A percentile compares a stretch with the other conserved stretches of the same genome.
phyloP scores from a whole-genome alignment of 2,797 vertebrate species.

The Platyrinchus mystaceus region DNA sequence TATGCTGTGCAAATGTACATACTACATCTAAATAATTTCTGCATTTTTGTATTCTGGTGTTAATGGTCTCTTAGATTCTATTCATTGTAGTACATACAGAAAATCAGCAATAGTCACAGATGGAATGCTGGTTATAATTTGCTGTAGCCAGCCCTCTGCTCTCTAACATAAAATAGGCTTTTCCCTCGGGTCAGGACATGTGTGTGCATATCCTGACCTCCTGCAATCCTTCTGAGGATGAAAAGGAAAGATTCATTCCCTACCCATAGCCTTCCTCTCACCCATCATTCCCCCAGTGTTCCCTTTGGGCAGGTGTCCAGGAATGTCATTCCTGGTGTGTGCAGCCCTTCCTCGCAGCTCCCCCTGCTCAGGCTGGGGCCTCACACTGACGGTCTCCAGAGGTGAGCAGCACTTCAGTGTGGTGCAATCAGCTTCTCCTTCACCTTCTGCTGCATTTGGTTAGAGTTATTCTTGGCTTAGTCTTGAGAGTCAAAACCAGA shows the following conservation, averaged over 20 bases:
- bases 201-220: not conserved
- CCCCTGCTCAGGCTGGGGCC: fast-evolving
- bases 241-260: not conserved
- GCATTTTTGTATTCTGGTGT: not conserved
- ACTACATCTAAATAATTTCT: not conserved
- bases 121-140: not conserved
- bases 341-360: not conserved
- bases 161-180: not conserved
- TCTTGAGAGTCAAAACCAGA: not conserved
- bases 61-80: not conserved
- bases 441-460: not conserved
- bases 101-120: not conserved
- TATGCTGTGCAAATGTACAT: not conserved
- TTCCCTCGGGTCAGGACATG: not conserved
- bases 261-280: not conserved
- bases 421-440: not conserved
- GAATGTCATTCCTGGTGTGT: not conserved
- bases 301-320: not conserved
- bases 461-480: not conserved
- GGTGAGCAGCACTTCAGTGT: not conserved
- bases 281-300: fast-evolving
- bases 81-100: not conserved
- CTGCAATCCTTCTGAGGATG: not conserved
- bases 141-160: not conserved
- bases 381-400: not conserved